Base-by-base conservation (phyloP, 2,797 vertebrate species). In the Tenualosa thibaudeaui region DNA sequence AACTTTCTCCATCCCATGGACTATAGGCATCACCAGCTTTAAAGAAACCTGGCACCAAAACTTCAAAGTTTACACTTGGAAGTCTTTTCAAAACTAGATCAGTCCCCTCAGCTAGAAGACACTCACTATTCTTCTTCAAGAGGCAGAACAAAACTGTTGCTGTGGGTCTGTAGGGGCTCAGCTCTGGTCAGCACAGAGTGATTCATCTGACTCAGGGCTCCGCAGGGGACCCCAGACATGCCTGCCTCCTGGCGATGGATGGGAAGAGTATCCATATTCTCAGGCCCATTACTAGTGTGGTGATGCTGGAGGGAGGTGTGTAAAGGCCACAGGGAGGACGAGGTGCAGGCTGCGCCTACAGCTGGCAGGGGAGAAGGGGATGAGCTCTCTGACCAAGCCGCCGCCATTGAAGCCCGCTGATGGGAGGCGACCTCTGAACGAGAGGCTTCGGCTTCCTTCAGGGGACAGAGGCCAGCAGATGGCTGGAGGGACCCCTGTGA, bases 91-190 rank as follows among this genome's bases (percentile, higher is more conserved):
- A 49, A 49, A 49, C 46, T 49, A 49, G 4, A 5, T 49, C 7
- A 49, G 7, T 51, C 22, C 56, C 56, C 56, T 8, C 6, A 22
- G 5, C 5, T 60, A n/a, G 19, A 62, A 22, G 19, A 78, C 37
- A 46, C 71, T 78, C 46, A 78, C 71, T 46, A 40, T 2, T 46
- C 71, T 78, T 78, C 71, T 17, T 78, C 1, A 68, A n/a, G 53
- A 62, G 50, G 84, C 65, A 86, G 86, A 12, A 60, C 81, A 31
- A 84, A 85, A 81, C 58, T 5, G 58, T 1, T 4, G 17, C 83
- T 5, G 12, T 40, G 3, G 26, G 2, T 3, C 46, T n/a, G 31
- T 15, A 81, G 40, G 15, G 40, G 37, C 26, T 78, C 78, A 1
- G 54, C 60, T 50, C 22, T 2, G 81, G 68, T 9, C 5, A 78